Evolutionary conservation across 2,888 invertebrate genomes (phyloP), one percentile per base, ranked within the genome.

Genomic region (Stenichneumon culpator): DNA sequence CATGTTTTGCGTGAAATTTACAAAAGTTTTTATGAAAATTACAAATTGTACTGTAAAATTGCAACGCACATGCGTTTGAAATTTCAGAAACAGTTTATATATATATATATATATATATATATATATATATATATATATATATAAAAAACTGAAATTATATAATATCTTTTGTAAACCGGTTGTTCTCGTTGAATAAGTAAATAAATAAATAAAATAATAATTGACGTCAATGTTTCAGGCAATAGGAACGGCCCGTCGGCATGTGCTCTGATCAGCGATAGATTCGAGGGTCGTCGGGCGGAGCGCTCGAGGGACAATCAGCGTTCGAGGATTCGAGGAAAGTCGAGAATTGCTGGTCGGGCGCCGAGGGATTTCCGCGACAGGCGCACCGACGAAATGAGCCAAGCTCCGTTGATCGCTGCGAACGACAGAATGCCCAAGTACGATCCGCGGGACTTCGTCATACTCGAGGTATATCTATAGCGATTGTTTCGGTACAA

Each of bases 401-500:
- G 90, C 65, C 90, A 89, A 79, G 88, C 87, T 25, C 90, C 92
- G 16, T 82, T 92, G 16, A 88, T 92, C 14, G 36, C 83, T 0
- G 32, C 83, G 3, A 86, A 86, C n/a, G 86, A 79, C 19, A 84
- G 36, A 39, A 65, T 84, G 39, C 50, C 86, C 22, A 67, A 75
- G 3, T 80, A 77, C 6, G 80, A 89, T 75, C 78, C 88, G 9
- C 83, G 74, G 28, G 89, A 90, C 32, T 88, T 88, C 77, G 91
- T 93, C 11, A 90, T 90, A 32, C 88, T 93, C 14, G 92, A 93
- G 92, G 93, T 93, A 79, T 36, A 36, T 36, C 36, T 9, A 9
- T 7, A 36, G 9, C 2, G 36, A 36, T 28, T 65, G 11, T 22
- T 69, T 28, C 19, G 0, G 22, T 67, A 57, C 65, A 9, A 52